Evolutionary conservation across 30 jellyfish, hydroid and myxozoan species (phyloP), one percentile per base, ranked within the genome.

Genomic region (Cassiopea xamachana): DNA sequence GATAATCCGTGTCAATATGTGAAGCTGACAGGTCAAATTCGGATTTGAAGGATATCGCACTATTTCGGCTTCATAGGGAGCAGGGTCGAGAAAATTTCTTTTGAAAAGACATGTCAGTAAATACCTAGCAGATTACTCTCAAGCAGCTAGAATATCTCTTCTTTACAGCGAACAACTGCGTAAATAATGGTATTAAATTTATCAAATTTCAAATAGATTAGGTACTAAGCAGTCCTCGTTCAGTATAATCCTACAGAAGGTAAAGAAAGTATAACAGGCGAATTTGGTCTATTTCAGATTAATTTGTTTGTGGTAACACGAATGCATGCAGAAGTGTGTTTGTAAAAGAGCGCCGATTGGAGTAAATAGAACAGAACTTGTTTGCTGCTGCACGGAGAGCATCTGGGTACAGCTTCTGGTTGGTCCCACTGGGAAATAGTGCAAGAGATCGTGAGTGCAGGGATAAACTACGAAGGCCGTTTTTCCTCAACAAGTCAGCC

Each of bases 31-130:
- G 90, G 90, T 82, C 90, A 82, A 69, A 62, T 39, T 39, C 73
- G 9, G 81, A 43, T 49, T 71, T 46, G 43, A 70, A 82, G 90
- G 90, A 82, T 82, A 67, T 82, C 69, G 90, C 90, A 70, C 90
- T 71, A 82, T 82, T 82, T 51, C 43, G 48, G 70, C 90, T 19
- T 70, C n/a, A 82, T 82, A 55, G 90, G 90, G 51, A 48, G 90
- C 71, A 69, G 16, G 60, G 15, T 71, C 70, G 90, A 71, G 73
- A 69, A 51, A 27, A 78, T 46, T 82, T 82, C 9, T 2, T n/a
- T 55, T 64, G 43, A 82, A 74, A 73, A n/a, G 68, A 48, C 49
- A 16, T 78, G 59, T 60, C 87, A 78, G 39, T 7, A 62, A 48
- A 19, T 44, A 71, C 58, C 14, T 4, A 71, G 2, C 80, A 71